phyloP scores from a whole-genome alignment of 2,888 invertebrate species.

The Lutraria lutraria region DNA sequence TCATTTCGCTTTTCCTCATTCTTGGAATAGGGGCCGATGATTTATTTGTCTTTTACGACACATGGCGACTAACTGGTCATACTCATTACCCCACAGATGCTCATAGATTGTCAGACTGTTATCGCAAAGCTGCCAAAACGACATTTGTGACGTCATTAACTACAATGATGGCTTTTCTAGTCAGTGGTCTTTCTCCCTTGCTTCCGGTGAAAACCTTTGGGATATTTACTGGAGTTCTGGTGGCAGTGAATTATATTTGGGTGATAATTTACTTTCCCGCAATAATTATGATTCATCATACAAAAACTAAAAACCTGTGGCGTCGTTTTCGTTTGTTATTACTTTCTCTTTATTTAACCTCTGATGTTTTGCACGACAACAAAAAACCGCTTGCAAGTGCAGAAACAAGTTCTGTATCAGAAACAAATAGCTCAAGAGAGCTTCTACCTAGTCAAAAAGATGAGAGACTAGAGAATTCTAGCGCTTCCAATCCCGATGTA shows the following conservation, averaged over 20 bases:
- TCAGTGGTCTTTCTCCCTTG: slow-evolving; percentile 82
- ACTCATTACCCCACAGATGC: slow-evolving; percentile 73
- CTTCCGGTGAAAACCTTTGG: slow-evolving; percentile 82
- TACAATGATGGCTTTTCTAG: slow-evolving; percentile 83
- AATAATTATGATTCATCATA: slow-evolving; percentile 74
- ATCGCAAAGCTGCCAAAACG: slow-evolving; percentile 80
- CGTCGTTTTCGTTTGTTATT: slow-evolving; percentile 37
- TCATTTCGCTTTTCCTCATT: slow-evolving; percentile 84
- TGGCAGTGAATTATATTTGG: slow-evolving; percentile 84
- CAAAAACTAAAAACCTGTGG: slow-evolving; percentile 63
- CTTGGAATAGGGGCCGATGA: slow-evolving; percentile 85
- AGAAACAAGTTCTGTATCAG: slow-evolving; percentile 43
- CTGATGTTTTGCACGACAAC: not conserved
- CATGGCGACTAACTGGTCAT: slow-evolving; percentile 81
- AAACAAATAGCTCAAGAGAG: slow-evolving; percentile 51
- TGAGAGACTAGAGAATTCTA: not conserved
- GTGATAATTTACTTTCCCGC: slow-evolving; percentile 84
- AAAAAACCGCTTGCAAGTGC: not conserved
- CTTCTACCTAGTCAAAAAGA: slow-evolving; percentile 20
- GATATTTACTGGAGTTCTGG: slow-evolving; percentile 81
- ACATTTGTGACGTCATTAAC: slow-evolving; percentile 84
- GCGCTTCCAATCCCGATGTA: not conserved
- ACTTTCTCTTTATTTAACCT: slow-evolving; percentile 48
- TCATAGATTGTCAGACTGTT: slow-evolving; percentile 81
- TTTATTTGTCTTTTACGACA: slow-evolving; percentile 84